Base-by-base conservation (phyloP, 2,888 invertebrate genomes). In the Coleophora flavipennella region DNA sequence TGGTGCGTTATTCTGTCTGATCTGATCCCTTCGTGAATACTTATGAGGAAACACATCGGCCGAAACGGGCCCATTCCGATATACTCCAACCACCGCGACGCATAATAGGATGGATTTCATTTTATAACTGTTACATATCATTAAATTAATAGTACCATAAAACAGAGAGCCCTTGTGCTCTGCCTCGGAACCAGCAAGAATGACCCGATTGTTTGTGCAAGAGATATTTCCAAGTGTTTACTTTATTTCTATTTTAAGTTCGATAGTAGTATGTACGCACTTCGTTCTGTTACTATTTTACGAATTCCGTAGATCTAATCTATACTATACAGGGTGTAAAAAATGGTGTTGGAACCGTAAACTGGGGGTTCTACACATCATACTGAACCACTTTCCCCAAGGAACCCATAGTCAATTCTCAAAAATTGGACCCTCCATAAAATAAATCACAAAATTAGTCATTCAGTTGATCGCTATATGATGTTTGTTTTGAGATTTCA, bases 1-100 rank as follows among this genome's bases (percentile, higher is more conserved):
- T 81, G 68, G 74, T 63, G 65, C 71, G 62, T 78, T 78, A 76
- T 81, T 73, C 75, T 63, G 59, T 52, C 56, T 52, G 65, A 67
- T 68, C 68, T 68, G 65, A 67, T 68, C 68, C 69, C 68, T 61
- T 59, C 58, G 57, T 55, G 64, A 62, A 66, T 65, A 61, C 65
- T 70, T 67, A 74, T 66, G 69, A 75, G 67, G 70, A 74, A 20
- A 20, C 20, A 20, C 20, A 20, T 20, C 20, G 20, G 6, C 20
- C 33, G 13, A 12, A 12, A 1, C 33, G 13, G 12, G 12, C 33
- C 20, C 31, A 29, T 31, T 34, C 42, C 49, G 40, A 47, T 43
- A 44, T 48, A 45, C 47, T 48, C 46, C 47, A n/a, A n/a, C n/a
- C n/a, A 50, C 44, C 50, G 45, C 51, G 40, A 51, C 48, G 45